Percentiles rank a stretch among this genome's conserved stretches.
Conservation (phyloP, 1,140 invertebrate species). For the Drosophila novamexicana region DNA sequence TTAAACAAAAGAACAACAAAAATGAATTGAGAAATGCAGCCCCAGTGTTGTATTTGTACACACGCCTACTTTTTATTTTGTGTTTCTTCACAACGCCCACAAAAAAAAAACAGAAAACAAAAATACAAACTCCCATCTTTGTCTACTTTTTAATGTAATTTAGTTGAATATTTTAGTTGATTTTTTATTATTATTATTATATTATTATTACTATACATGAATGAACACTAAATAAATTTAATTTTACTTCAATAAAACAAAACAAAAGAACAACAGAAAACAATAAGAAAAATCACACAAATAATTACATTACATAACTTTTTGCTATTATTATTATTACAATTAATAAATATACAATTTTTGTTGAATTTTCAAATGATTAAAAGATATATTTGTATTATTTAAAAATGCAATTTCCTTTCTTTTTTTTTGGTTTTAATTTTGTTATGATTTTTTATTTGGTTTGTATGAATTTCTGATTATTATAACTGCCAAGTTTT, state of each 20-base stretch:
- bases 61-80: slow-evolving; percentile 27
- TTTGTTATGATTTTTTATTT: slow-evolving; percentile 14
- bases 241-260: slow-evolving; percentile 64
- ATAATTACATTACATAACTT: slow-evolving; percentile 65
- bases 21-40: slow-evolving; percentile 30
- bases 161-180: slow-evolving; percentile 84
- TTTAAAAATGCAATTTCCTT: slow-evolving; percentile 36
- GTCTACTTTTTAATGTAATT: slow-evolving; percentile 82
- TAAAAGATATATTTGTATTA: slow-evolving; percentile 80
- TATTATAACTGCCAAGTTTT: slow-evolving; percentile 63
- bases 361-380: slow-evolving; percentile 84
- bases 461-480: slow-evolving; percentile 44
- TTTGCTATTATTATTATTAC: slow-evolving; percentile 79
- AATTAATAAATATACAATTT: slow-evolving; percentile 76
- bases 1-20: slow-evolving; percentile 32
- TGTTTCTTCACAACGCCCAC: slow-evolving; percentile 34
- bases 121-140: slow-evolving; percentile 55
- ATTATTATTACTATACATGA: slow-evolving; percentile 39
- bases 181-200: slow-evolving; percentile 79
- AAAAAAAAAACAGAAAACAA: slow-evolving; percentile 16
- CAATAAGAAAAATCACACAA: slow-evolving; percentile 49
- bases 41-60: slow-evolving; percentile 56
- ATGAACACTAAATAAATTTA: slow-evolving; percentile 78
- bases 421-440: slow-evolving; percentile 29
- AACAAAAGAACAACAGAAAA: slow-evolving; percentile 23